These are phyloP conservation scores for Chrysomallon squamiferum DNA, from an alignment of 1,140 invertebrate species.

Conservation along the genomic window DNA sequence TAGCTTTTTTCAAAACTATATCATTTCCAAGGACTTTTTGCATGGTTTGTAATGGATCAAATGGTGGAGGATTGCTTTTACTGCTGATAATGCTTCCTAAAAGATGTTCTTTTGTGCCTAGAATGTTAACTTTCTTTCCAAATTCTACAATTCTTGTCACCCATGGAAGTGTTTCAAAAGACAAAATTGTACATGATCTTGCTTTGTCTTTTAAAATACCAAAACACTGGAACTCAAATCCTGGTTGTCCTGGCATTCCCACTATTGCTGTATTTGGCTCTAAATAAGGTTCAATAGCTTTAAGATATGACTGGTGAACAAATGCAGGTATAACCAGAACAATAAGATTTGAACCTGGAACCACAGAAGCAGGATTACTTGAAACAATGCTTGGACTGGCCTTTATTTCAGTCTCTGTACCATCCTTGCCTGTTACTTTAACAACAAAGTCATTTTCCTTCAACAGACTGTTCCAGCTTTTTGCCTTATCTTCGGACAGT, in stretches of 20 bases:
- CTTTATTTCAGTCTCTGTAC: constrained; percentile 3
- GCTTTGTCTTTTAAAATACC: constrained; percentile 20
- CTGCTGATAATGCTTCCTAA: constrained; percentile 11
- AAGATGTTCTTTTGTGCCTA: constrained; percentile 18
- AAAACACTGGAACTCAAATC: constrained; percentile 44
- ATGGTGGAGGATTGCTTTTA: constrained; percentile 1
- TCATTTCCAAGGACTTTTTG: constrained; percentile 18
- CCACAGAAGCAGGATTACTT: constrained; percentile 21
- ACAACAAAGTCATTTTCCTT: constrained; percentile 32
- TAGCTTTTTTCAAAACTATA: constrained; percentile 13
- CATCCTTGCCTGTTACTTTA: constrained; percentile 29
- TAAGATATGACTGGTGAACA: constrained; percentile 35
- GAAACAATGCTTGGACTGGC: constrained; percentile 23
- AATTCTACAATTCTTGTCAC: constrained; percentile 38
- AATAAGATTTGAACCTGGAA: constrained; percentile 26
- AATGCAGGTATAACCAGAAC: constrained; percentile 36
- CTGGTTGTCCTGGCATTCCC: constrained; percentile 42
- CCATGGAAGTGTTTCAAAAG: constrained; percentile 45
- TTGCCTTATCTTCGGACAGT: constrained; percentile 46
- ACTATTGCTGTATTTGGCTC: constrained; percentile 27
- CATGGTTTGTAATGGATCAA: constrained; percentile 12
- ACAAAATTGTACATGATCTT: constrained; percentile 25
- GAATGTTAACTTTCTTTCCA: constrained; percentile 27
- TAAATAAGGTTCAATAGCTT: constrained; percentile 30
- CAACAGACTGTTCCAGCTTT: constrained; percentile 38